Evolutionary conservation across 2,888 invertebrate genomes (phyloP).

Genomic region (Hymenopus coronatus): DNA sequence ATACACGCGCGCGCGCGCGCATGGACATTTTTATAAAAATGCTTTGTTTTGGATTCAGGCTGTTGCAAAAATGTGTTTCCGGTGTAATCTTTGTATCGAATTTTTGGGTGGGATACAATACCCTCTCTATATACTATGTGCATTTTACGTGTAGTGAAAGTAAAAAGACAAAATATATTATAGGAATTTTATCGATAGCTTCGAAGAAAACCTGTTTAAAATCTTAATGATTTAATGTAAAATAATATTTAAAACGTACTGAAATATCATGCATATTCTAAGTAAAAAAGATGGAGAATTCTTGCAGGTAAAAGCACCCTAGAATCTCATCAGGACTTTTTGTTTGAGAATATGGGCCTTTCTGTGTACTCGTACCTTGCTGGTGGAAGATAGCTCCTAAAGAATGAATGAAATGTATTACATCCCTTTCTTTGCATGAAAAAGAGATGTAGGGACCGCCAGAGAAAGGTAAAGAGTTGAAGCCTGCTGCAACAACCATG

Average conservation of each 20-base stretch:
- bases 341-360: background rate
- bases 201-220: no score
- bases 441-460: background rate
- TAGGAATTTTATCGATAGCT: no score
- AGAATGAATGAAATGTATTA: background rate
- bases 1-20: no score
- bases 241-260: background rate
- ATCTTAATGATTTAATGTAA: no score
- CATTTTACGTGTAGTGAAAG: no score
- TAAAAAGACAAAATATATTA: no score
- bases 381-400: background rate
- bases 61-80: no score
- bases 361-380: background rate
- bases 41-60: no score
- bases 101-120: no score
- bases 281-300: background rate
- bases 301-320: background rate
- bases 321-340: background rate
- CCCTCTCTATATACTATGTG: no score
- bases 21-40: no score
- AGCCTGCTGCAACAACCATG: background rate
- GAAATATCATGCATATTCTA: background rate
- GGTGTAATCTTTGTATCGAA: no score
- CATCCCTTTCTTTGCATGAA: background rate
- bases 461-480: background rate